These are phyloP conservation scores for Holothuria scabra DNA, from an alignment of 53 echinoderm and acorn worm species.

Conservation along the genomic window DNA sequence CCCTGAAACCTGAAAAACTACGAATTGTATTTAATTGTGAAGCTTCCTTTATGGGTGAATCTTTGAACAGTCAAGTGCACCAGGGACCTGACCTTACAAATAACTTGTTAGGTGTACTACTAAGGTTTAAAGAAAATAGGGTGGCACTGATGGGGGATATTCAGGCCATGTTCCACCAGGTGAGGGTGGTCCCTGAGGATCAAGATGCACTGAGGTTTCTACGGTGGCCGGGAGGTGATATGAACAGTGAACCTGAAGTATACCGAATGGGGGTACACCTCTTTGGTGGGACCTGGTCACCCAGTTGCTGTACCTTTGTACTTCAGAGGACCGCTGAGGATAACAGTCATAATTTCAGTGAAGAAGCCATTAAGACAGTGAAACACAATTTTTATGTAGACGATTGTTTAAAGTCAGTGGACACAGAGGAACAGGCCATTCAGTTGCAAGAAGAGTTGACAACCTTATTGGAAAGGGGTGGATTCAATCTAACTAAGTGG, in stretches of 20 bases:
- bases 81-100: constrained; percentile 79
- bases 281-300: constrained; percentile 65
- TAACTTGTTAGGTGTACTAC: constrained; percentile 63
- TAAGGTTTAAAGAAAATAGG: constrained; percentile 55
- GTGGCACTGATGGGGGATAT: constrained; percentile 65
- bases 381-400: constrained; percentile 71
- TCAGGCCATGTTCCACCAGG: constrained; percentile 65
- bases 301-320: constrained; percentile 58
- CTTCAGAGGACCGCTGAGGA: constrained; percentile 61
- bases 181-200: constrained; percentile 53
- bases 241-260: constrained; percentile 42
- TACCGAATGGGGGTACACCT: constrained; percentile 75
- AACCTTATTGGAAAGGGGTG: constrained; percentile 36
- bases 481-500: constrained; percentile 71
- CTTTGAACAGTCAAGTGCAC: constrained; percentile 59
- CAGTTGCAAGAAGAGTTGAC: constrained; percentile 46
- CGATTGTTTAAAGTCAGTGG: constrained; percentile 69
- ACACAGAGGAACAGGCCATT: constrained; percentile 50
- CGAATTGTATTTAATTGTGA: constrained; percentile 59
- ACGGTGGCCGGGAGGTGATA: constrained; percentile 72
- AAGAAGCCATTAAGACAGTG: constrained; percentile 52
- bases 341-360: constrained; percentile 26
- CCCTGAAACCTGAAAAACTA: constrained; percentile 42
- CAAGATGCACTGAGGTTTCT: constrained; percentile 60
- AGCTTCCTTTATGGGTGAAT: constrained; percentile 42